Base-by-base conservation (phyloP, 2,888 invertebrate species). In the Dryocosmus kuriphilus region DNA sequence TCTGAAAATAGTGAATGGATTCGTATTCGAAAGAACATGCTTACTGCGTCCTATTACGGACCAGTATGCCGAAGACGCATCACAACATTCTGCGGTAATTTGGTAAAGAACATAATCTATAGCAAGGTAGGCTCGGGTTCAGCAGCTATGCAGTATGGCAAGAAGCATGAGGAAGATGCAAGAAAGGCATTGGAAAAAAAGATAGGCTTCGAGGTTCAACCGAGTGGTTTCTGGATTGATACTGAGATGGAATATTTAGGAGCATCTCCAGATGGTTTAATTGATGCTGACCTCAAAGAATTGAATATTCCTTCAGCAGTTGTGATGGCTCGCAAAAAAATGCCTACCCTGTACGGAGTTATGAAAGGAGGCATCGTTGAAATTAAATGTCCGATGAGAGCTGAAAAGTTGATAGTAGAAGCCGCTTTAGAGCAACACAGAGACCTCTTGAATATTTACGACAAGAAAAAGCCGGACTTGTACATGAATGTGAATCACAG, bases 181-280 rank as follows among this genome's bases (percentile, higher is more conserved):
- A 82, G 74, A 41, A 51, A 75, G 16, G 71, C 77, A 30, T 78
- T 84, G 46, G 74, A 78, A 41, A 76, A 77, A n/a, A 41, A 4
- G 19, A 30, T 80, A n/a, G 77, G 75, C 5, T 73, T 81, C 19
- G 71, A 77, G 16, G 80, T 84, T 8, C 57, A 55, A 9, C 61
- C 35, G 7, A 83, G 85, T 73, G 87, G 86, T 35, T 78, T 87
- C n/a, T 84, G 86, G 76, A 82, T 86, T 32, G 86, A 86, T 79
- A 46, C 65, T 35, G 74, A 84, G 14, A 27, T 78, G 8, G 76
- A 35, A 11, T 83, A 79, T 73, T 77, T 85, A 11, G 84, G 82
- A 8, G 85, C 85, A 67, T 81, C 82, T 46, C 85, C 85, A 9
- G 86, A 86, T 77, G 83, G 84, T 32, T 67, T 86, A 2, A 79